Percentiles rank a stretch among this genome's conserved stretches.
Conservation (phyloP, 2,797 vertebrate species). For the Oophaga sylvatica region DNA sequence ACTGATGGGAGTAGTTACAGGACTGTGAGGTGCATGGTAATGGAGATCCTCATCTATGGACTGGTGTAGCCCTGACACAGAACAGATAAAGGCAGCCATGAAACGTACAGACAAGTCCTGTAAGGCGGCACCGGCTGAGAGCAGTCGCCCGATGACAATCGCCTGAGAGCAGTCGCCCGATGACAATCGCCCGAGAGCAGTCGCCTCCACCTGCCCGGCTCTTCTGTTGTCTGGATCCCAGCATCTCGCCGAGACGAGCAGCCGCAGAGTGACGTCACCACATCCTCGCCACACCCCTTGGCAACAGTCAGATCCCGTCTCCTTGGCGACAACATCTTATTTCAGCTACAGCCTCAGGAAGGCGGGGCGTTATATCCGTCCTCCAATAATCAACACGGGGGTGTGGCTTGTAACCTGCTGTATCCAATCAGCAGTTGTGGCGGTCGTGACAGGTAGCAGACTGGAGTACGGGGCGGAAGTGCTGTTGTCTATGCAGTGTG, state of each 20-base stretch:
- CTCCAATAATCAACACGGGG: neutral
- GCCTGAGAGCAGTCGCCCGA: too few relatives aligned
- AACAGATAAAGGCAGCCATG: neutral
- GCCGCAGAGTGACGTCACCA: conserved; percentile 53
- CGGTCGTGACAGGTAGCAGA: too few relatives aligned
- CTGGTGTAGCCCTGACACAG: neutral
- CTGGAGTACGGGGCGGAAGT: too few relatives aligned
- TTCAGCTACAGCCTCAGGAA: conserved; percentile 26
- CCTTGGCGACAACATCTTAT: conserved; percentile 48
- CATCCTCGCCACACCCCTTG: conserved; percentile 27
- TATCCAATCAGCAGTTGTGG: neutral
- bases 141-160: too few relatives aligned
- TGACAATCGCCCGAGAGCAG: neutral
- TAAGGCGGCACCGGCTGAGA: too few relatives aligned
- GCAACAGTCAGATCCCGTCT: conserved; percentile 41
- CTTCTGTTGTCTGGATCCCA: conserved; percentile 19
- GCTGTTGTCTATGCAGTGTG: neutral
- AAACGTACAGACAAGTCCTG: neutral
- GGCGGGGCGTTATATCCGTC: neutral
- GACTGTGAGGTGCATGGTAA: neutral
- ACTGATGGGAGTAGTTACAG: neutral
- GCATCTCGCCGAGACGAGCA: conserved; percentile 31
- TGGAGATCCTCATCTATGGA: neutral
- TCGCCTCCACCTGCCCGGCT: neutral
- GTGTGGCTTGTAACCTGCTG: rapidly evolving